Conservation (phyloP, 2,888 invertebrate species). For the Zygothrica quintamaculata region DNA sequence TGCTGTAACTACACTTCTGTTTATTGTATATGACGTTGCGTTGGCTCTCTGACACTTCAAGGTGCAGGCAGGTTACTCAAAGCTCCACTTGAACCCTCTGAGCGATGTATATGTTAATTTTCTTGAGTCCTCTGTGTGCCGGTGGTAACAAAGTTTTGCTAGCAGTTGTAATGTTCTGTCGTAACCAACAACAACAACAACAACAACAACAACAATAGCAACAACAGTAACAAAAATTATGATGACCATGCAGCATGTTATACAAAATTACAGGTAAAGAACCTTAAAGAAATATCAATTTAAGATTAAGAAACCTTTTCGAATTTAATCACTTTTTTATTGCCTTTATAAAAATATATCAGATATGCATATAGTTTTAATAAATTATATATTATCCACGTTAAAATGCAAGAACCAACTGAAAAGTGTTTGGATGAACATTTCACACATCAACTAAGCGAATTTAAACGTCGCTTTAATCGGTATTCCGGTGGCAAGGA, state of each 20-base stretch:
- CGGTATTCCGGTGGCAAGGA: slow-evolving; percentile 7
- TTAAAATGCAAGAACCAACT: slow-evolving; percentile 24
- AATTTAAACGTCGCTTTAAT: slow-evolving; percentile 19
- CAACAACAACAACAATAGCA: too few relatives aligned
- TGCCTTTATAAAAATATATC: not conserved
- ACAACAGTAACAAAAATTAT: too few relatives aligned
- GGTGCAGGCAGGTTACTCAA: slow-evolving; percentile 43
- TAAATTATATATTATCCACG: not conserved
- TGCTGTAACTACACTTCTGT: slow-evolving; percentile 33
- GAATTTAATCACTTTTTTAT: slow-evolving; percentile 6
- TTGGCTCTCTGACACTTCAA: slow-evolving; percentile 51
- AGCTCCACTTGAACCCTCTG: slow-evolving; percentile 53
- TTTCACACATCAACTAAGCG: slow-evolving; percentile 32
- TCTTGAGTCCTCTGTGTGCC: slow-evolving; percentile 46
- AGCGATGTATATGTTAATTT: slow-evolving; percentile 13
- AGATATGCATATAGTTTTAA: not conserved
- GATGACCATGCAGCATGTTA: not conserved
- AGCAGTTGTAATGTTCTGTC: too few relatives aligned
- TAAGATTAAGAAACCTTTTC: slow-evolving; percentile 4
- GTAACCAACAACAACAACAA: too few relatives aligned
- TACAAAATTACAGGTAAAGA: not conserved
- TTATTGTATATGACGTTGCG: slow-evolving; percentile 53
- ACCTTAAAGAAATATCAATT: slow-evolving; percentile 21
- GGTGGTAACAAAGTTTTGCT: slow-evolving; percentile 36
- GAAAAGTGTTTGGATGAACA: slow-evolving; percentile 49